phyloP scores from a whole-genome alignment of 2,888 invertebrate genomes.

The Embidobia sp. region DNA sequence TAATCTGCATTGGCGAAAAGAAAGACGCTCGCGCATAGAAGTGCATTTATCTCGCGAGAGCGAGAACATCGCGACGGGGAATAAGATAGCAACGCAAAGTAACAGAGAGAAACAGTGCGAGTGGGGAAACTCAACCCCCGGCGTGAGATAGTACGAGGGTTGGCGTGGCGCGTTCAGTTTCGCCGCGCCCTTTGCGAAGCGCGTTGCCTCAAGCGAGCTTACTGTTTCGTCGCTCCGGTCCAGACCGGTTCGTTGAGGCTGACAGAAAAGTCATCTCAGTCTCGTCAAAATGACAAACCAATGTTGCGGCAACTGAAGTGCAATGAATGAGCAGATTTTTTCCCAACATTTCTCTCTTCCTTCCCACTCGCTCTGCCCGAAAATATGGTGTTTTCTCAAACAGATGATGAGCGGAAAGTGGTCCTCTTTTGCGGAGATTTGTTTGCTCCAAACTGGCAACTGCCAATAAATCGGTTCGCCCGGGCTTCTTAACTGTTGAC shows the following conservation, averaged over 20 bases:
- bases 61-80: conserved; percentile 41
- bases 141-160: conserved; percentile 69
- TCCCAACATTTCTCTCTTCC: not conserved
- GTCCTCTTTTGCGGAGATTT: no score
- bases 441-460: no score
- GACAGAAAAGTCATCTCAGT: no score
- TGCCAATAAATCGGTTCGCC: no score
- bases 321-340: no score
- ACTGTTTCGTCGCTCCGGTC: conserved; percentile 53
- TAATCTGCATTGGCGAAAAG: conserved; percentile 33
- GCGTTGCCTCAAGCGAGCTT: conserved; percentile 72
- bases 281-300: not conserved
- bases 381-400: no score
- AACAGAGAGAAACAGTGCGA: conserved; percentile 38
- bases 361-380: no score
- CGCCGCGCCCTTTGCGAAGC: conserved; percentile 81
- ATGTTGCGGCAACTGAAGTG: not conserved
- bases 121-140: conserved; percentile 50
- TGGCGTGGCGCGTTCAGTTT: conserved; percentile 77
- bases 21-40: conserved; percentile 23
- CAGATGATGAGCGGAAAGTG: no score
- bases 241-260: not conserved
- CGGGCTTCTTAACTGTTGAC: no score
- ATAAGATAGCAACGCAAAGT: conserved; percentile 59
- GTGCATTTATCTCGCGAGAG: conserved; percentile 32